These are phyloP conservation scores for Mungos mungo DNA, from an alignment of 2,113 vertebrate species.

Conservation along the genomic window DNA sequence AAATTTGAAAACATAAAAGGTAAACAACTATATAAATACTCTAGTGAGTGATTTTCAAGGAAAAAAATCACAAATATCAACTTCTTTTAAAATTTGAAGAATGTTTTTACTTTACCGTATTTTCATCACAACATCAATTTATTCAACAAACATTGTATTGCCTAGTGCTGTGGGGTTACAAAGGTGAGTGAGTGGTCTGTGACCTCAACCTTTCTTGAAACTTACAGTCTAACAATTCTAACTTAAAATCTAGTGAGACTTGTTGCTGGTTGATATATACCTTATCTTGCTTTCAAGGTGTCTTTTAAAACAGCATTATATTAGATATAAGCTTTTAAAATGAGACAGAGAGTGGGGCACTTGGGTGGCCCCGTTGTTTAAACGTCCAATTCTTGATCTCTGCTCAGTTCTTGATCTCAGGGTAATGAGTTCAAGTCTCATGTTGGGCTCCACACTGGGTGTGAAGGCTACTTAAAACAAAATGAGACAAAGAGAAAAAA, in stretches of 20 bases:
- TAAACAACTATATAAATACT: background rate
- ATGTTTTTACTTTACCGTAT: background rate
- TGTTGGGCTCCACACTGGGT: no score
- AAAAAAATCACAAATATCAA: background rate
- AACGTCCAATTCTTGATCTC: no score
- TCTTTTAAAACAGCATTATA: background rate
- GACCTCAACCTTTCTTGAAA: background rate
- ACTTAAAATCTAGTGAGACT: background rate
- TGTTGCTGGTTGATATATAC: constrained; percentile 23
- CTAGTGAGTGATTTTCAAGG: background rate
- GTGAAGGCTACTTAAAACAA: background rate
- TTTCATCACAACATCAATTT: background rate
- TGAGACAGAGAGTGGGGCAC: background rate
- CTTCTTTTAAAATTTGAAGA: constrained; percentile 20
- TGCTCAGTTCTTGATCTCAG: no score
- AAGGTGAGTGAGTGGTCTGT: background rate
- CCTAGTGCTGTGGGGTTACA: background rate
- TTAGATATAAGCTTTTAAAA: constrained; percentile 18
- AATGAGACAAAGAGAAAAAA: background rate
- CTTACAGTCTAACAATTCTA: background rate
- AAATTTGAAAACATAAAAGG: constrained; percentile 27
- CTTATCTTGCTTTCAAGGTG: background rate
- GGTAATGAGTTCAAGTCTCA: no score
- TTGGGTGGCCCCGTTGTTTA: no score
- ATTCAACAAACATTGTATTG: background rate